phyloP scores from a whole-genome alignment of 2,888 invertebrate genomes.

The Clusia tigrina region DNA sequence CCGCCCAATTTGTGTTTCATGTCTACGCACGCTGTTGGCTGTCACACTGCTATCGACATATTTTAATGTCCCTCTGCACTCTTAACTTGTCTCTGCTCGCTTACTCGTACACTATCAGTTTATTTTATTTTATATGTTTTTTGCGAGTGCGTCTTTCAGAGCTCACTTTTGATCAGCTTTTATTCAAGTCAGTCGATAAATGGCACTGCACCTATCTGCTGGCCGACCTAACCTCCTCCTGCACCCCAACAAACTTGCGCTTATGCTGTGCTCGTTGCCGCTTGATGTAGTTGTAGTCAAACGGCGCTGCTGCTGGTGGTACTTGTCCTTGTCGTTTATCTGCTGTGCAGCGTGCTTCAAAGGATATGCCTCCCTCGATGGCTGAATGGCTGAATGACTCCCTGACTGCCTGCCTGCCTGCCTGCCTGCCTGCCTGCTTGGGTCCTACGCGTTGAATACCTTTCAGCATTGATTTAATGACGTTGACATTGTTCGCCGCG shows the following conservation, averaged over 20 bases:
- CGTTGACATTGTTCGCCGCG: slow-evolving; percentile 49
- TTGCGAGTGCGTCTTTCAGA: slow-evolving; percentile 11
- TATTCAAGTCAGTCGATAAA: slow-evolving; percentile 27
- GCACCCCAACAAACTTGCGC: slow-evolving; percentile 53
- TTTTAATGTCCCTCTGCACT: slow-evolving; percentile 38
- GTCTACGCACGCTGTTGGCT: not conserved
- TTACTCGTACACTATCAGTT: no score
- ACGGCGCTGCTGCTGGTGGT: no score
- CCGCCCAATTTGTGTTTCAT: slow-evolving; percentile 6
- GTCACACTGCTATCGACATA: slow-evolving; percentile 34
- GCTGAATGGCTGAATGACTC: no score
- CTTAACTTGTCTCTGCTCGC: no score
- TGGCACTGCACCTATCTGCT: no score
- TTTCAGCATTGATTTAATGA: slow-evolving; percentile 61
- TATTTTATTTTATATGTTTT: not conserved
- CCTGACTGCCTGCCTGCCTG: no score
- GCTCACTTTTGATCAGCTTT: slow-evolving; percentile 21
- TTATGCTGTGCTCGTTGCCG: no score
- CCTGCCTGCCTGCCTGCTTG: not conserved
- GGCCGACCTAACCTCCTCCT: no score
- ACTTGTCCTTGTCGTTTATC: not conserved
- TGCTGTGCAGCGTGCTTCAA: slow-evolving; percentile 7
- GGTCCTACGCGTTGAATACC: slow-evolving; percentile 37
- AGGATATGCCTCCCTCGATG: slow-evolving; percentile 8
- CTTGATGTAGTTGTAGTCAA: no score